Evolutionary conservation across 2,888 invertebrate species (phyloP), one percentile per base, ranked within the genome.

Genomic region (Lumbricus terrestris): DNA sequence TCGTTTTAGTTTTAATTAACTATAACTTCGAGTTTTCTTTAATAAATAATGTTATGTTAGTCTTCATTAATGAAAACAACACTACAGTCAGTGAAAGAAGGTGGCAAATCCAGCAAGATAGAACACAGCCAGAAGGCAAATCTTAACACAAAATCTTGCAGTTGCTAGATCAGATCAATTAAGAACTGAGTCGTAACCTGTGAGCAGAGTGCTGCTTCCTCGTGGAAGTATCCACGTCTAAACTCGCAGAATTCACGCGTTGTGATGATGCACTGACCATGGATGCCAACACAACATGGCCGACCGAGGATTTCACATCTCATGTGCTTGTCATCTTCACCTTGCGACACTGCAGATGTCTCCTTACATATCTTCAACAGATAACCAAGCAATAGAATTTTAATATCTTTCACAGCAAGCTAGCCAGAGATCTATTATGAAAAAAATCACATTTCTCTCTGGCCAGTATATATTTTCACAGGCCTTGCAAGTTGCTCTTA

Each of bases 241-340:
- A 95, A 94, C 47, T 93, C 92, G 92, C 95, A 95, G 91, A 95
- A 94, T 90, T 94, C 94, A 47, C 94, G 90, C 3, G 95, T 95
- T 13, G 95, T 94, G 82, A 95, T 94, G 92, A 94, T 93, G 92
- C 95, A 95, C 90, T 94, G 94, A 40, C 95, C 99, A 98, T 94
- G 98, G 90, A 98, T 97, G 35, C 95, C 99, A 92, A 98, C 98
- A 94, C 99, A 99, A 95, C 99, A 99, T 0, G 99, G 99, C 94
- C 98, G 98, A 13, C 98, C 99, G 54, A 98, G 97, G 29, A 97
- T 97, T 94, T 98, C 98, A 95, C 99, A 99, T 3, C 98, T 97
- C 98, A 99, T 98, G 92, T 95, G 95, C 18, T 20, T 34, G 18
- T 54, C 38, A 13, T 38, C 88, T 82, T 88, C 82, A 0, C 38